These are phyloP conservation scores for Sprattus sprattus DNA, from an alignment of 2,113 vertebrate species.

Conservation along the genomic window DNA sequence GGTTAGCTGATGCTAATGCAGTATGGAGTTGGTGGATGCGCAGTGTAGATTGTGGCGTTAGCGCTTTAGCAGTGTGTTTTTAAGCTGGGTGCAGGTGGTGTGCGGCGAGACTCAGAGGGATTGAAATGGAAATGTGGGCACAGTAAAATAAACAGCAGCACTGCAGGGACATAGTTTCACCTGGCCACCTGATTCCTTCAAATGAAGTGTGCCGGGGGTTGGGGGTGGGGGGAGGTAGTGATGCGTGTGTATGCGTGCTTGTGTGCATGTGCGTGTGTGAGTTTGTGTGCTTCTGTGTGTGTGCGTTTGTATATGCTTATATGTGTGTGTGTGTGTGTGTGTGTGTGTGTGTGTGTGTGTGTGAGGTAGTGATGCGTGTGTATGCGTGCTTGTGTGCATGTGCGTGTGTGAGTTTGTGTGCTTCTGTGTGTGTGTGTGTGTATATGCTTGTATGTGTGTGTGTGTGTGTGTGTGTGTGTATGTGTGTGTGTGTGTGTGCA, in stretches of 20 bases:
- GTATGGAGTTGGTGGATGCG: neutral
- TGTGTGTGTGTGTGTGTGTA: neutral
- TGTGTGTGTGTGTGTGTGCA: neutral
- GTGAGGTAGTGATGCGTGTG: neutral
- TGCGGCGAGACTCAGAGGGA: neutral
- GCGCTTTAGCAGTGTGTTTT: too few relatives aligned
- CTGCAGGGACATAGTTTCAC: neutral
- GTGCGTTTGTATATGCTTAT: neutral
- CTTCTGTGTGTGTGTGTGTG: neutral
- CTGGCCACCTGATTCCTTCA: neutral
- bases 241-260: neutral
- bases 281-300: neutral
- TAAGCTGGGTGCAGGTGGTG: neutral
- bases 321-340: neutral
- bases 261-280: neutral
- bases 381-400: neutral
- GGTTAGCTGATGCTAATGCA: neutral
- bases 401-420: neutral
- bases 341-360: constrained; percentile 5
- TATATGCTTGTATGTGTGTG: neutral
- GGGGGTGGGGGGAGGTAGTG: neutral
- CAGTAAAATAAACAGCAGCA: neutral
- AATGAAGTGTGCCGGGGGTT: neutral
- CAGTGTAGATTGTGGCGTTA: neutral
- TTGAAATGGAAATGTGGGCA: neutral